Evolutionary conservation across 1,140 invertebrate species (phyloP).

Genomic region (Pseudachorutes palmiensis): DNA sequence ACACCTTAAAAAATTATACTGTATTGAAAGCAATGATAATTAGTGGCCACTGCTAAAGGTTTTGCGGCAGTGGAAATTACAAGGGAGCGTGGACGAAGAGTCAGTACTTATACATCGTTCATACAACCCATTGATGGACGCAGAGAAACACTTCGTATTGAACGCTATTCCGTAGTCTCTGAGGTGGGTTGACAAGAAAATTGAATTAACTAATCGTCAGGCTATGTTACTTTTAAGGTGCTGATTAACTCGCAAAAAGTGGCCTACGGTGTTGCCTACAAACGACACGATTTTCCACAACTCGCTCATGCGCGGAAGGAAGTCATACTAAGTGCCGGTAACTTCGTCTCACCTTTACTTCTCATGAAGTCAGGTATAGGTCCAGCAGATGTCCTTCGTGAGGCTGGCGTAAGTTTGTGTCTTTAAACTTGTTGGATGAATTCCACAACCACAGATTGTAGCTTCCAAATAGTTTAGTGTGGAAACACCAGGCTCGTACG

Average conservation of each 20-base stretch:
- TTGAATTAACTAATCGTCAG: too few relatives aligned
- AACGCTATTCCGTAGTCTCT: conserved; percentile 8
- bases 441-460: too few relatives aligned
- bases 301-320: conserved; percentile 49
- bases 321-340: conserved; percentile 62
- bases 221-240: neutral
- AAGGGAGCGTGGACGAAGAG: neutral
- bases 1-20: neutral
- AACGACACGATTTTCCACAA: neutral
- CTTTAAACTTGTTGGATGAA: too few relatives aligned
- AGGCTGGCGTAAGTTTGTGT: conserved; percentile 4
- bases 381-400: neutral
- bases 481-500: too few relatives aligned
- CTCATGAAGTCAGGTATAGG: conserved; percentile 14
- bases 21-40: neutral
- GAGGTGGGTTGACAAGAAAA: conserved; percentile 9
- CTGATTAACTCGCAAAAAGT: neutral
- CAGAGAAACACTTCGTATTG: conserved; percentile 2
- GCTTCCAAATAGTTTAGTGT: too few relatives aligned
- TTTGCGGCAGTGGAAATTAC: neutral
- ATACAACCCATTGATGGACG: conserved; percentile 17
- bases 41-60: neutral
- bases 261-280: conserved; percentile 6
- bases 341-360: neutral
- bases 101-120: conserved; percentile 8